Evolutionary conservation across 2,113 vertebrate species (phyloP).

Genomic region (Tragelaphus scriptus): DNA sequence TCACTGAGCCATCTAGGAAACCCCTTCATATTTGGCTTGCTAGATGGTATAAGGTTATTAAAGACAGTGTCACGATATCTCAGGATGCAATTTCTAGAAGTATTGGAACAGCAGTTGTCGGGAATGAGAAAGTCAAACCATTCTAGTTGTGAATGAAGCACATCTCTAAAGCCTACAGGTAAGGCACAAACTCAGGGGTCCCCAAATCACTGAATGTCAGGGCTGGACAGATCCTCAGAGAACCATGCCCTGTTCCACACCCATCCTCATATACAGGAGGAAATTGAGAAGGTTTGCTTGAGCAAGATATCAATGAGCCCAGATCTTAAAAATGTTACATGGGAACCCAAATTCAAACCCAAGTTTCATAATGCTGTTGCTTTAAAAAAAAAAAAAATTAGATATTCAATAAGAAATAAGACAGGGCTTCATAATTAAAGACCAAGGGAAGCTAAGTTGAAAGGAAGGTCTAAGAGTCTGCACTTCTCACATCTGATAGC

Average conservation of each 20-base stretch:
- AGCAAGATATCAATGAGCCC: not conserved
- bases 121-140: not conserved
- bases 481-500: not conserved
- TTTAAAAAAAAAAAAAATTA: not conserved
- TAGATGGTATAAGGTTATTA: not conserved
- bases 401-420: not conserved
- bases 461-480: not conserved
- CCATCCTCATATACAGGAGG: not conserved
- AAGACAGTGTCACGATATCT: not conserved
- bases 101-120: not conserved
- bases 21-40: not conserved
- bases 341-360: not conserved
- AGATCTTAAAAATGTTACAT: not conserved
- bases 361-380: not conserved
- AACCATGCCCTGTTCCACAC: not conserved
- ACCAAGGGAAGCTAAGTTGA: not conserved
- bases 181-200: not conserved
- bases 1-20: not conserved
- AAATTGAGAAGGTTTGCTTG: not conserved
- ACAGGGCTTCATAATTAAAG: not conserved
- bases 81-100: not conserved
- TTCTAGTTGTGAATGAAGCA: not conserved
- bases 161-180: not conserved
- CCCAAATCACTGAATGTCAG: not conserved
- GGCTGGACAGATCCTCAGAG: not conserved